Percentiles rank a stretch among this genome's conserved stretches.
Conservation (phyloP, 2,113 vertebrate genomes). For the Melanerpes formicivorus region DNA sequence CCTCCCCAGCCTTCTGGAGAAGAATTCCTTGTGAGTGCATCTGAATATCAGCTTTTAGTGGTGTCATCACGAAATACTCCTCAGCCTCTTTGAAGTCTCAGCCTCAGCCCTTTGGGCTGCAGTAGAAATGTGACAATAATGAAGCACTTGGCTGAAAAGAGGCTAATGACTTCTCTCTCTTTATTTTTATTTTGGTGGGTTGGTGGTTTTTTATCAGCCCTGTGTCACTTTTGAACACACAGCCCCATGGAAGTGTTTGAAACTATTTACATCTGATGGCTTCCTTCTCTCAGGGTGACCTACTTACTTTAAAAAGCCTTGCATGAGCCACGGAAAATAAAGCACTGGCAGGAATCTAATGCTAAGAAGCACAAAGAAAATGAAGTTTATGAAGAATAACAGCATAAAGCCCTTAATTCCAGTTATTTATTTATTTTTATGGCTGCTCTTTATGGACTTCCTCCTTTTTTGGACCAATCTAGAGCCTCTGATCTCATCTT, state of each 20-base stretch:
- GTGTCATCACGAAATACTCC: background rate
- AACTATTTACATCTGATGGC: background rate
- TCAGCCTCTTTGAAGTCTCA: background rate
- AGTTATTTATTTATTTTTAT: background rate
- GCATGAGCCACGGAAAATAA: background rate
- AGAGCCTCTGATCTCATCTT: background rate
- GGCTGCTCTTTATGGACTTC: background rate
- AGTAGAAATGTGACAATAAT: background rate
- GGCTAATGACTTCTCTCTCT: background rate
- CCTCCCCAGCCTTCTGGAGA: background rate
- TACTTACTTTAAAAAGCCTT: background rate
- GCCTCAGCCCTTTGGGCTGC: background rate
- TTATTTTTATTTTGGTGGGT: too few relatives aligned
- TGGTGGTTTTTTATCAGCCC: background rate
- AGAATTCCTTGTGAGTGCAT: too few relatives aligned
- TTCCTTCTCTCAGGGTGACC: background rate
- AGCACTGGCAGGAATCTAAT: background rate
- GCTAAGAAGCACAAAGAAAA: background rate
- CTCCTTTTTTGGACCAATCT: background rate
- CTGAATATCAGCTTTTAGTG: slow-evolving; percentile 30
- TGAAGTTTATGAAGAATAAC: background rate
- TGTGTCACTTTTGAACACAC: background rate
- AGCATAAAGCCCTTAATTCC: background rate
- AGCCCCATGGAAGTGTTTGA: background rate
- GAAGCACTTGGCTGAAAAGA: slow-evolving; percentile 3